Conservation (phyloP, 2,113 vertebrate genomes). For the Propithecus coquereli region DNA sequence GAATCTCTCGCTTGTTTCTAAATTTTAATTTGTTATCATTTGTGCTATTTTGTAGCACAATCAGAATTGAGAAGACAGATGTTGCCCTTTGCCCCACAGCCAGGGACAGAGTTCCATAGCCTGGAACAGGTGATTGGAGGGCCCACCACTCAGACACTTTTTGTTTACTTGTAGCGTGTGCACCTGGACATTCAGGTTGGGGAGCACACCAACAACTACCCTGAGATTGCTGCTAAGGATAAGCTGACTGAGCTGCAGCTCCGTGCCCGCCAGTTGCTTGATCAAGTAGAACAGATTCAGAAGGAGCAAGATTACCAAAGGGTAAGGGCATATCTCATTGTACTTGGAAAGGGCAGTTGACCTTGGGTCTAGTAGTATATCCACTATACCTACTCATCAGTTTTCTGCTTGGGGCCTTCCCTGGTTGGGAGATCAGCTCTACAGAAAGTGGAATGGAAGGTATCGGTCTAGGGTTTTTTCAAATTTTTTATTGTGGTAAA, state of each 20-base stretch:
- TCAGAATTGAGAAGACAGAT: not conserved
- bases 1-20: not conserved
- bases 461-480: not conserved
- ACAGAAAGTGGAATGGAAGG: not conserved
- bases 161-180: constrained; percentile 84
- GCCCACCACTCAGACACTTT: not conserved
- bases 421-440: not conserved
- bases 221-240: constrained; percentile 96
- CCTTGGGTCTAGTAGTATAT: not conserved
- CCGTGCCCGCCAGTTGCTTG: constrained; percentile 91
- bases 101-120: not conserved
- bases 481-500: not conserved
- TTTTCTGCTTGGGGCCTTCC: not conserved
- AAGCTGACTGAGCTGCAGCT: constrained; percentile 95
- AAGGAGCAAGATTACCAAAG: constrained; percentile 98
- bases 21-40: not conserved
- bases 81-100: not conserved
- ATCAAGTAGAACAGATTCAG: constrained; percentile 97
- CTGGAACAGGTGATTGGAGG: not conserved
- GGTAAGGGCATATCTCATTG: constrained; percentile 79
- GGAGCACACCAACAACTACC: constrained; percentile 96
- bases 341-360: not conserved
- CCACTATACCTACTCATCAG: not conserved
- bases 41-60: not conserved
- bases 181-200: constrained; percentile 96